Percentiles rank a stretch among this genome's conserved stretches.
Evolutionary conservation across 2,113 vertebrate species (phyloP).

Genomic region (Fregata magnificens): DNA sequence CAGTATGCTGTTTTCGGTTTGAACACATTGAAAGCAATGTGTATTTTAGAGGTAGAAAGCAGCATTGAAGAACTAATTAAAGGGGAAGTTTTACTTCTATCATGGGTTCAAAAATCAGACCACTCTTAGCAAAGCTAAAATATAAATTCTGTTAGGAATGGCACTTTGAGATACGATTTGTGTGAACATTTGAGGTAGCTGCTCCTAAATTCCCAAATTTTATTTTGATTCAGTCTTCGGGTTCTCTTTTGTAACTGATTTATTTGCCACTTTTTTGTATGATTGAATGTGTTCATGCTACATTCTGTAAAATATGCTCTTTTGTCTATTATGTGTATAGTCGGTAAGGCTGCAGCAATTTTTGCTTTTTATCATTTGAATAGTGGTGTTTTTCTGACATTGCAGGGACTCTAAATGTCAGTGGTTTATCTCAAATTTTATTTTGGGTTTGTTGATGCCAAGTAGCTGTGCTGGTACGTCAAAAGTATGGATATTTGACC

Average conservation of each 20-base stretch:
- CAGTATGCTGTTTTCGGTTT: not conserved
- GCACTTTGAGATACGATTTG: not conserved
- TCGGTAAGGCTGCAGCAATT: not conserved
- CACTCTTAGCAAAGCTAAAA: not conserved
- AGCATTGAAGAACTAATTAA: not conserved
- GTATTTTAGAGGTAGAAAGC: not conserved
- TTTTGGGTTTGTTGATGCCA: not conserved
- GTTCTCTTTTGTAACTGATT: not conserved
- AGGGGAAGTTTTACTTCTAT: not conserved
- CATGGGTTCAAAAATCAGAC: not conserved
- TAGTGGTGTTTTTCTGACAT: not conserved
- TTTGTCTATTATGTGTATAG: not conserved
- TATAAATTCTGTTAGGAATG: not conserved
- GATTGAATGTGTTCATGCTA: not conserved
- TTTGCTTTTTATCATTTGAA: not conserved
- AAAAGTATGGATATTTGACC: not conserved
- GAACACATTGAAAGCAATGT: not conserved
- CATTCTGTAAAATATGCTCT: not conserved
- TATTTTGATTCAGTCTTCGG: not conserved
- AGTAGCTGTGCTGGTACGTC: not conserved
- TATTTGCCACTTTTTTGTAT: not conserved
- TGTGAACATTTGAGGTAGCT: not conserved
- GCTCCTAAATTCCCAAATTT: not conserved
- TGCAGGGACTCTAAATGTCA: not conserved
- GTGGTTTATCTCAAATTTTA: not conserved